Conservation (phyloP, 92 coral and sea anemone species). For the Montipora capitata region DNA sequence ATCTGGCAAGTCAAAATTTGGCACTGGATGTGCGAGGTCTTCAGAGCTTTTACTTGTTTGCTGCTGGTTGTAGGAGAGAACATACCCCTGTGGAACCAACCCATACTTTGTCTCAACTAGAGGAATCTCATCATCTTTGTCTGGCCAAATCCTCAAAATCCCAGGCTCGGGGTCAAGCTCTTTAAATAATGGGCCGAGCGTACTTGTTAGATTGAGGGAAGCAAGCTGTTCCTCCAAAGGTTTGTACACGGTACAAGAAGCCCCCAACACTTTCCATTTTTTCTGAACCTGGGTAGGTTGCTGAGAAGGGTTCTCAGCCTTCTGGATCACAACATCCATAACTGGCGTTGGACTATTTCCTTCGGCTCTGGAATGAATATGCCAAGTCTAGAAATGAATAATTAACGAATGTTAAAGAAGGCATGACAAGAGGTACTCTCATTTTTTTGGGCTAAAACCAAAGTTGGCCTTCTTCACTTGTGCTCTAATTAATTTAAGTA, state of each 20-base stretch:
- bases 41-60: neutral
- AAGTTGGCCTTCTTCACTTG: conserved; percentile 18
- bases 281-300: conserved; percentile 34
- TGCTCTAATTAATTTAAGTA: conserved; percentile 11
- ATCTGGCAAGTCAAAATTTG: neutral
- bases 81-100: conserved; percentile 16
- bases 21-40: neutral
- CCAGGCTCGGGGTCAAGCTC: conserved; percentile 54
- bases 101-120: conserved; percentile 48
- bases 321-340: conserved; percentile 59
- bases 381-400: conserved; percentile 49
- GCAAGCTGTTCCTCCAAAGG: conserved; percentile 47
- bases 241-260: conserved; percentile 45
- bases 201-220: conserved; percentile 33
- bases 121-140: conserved; percentile 56
- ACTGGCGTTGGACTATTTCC: conserved; percentile 49
- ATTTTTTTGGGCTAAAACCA: conserved; percentile 21
- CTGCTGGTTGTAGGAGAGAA: neutral
- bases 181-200: conserved; percentile 45
- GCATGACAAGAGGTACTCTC: conserved; percentile 7
- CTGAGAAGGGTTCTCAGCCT: conserved; percentile 36
- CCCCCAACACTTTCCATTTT: conserved; percentile 53
- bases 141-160: conserved; percentile 68
- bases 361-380: conserved; percentile 48
- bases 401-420: neutral